Percentiles rank a stretch among this genome's conserved stretches.
phyloP scores from a whole-genome alignment of 64 coral and sea anemone genomes.

The Astreopora myriophthalma region DNA sequence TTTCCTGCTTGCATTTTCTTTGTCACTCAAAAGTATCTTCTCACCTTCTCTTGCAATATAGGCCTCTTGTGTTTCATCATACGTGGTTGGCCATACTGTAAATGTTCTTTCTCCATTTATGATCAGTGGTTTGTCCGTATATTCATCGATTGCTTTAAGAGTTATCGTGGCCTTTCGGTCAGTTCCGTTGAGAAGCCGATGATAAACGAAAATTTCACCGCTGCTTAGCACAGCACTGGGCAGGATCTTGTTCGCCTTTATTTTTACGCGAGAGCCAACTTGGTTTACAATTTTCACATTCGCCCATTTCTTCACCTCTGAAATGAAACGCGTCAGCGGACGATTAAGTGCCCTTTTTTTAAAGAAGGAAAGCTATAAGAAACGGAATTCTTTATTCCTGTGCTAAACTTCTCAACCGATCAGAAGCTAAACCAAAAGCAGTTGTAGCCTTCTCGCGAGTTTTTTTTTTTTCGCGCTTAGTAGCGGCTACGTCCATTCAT shows the following conservation, averaged over 20 bases:
- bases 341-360: neutral
- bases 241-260: conserved; percentile 68
- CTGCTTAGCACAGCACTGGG: conserved; percentile 60
- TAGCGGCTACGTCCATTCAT: no score
- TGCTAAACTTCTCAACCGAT: no score
- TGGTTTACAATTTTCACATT: conserved; percentile 82
- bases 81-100: conserved; percentile 43
- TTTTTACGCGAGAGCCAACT: conserved; percentile 61
- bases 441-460: no score
- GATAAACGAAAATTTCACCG: conserved; percentile 88
- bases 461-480: no score
- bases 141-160: conserved; percentile 66
- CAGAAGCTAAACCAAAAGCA: no score
- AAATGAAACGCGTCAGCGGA: neutral
- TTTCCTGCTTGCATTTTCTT: neutral
- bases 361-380: neutral
- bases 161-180: conserved; percentile 68
- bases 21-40: neutral
- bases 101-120: conserved; percentile 64
- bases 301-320: conserved; percentile 76
- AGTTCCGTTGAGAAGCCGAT: conserved; percentile 65
- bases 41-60: conserved; percentile 67
- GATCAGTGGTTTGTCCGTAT: conserved; percentile 68
- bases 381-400: neutral
- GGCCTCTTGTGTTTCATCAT: conserved; percentile 74